Conservation (phyloP, 1,140 invertebrate species). For the Harlomillsia oculata region DNA sequence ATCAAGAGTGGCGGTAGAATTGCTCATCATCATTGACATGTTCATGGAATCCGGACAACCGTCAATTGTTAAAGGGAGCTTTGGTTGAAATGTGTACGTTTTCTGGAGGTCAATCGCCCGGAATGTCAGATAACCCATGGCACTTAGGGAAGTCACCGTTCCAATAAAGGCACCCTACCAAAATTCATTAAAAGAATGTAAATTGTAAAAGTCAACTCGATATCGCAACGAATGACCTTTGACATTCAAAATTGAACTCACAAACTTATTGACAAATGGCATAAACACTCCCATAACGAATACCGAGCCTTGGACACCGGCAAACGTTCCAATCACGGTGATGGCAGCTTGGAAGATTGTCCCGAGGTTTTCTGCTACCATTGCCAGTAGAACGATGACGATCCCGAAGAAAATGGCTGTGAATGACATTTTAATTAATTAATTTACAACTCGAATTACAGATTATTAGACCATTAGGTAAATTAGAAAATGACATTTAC, state of each 20-base stretch:
- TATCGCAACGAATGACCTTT: no score
- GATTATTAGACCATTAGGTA: neutral
- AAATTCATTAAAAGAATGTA: no score
- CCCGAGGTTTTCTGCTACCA: conserved; percentile 24
- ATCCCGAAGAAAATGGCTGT: conserved; percentile 24
- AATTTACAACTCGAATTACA: conserved; percentile 38
- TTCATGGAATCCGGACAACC: conserved; percentile 10
- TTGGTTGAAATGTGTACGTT: neutral
- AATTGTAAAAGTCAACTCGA: no score
- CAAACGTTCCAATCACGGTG: conserved; percentile 18
- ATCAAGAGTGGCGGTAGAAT: neutral
- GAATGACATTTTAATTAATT: conserved; percentile 19
- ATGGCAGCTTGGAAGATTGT: conserved; percentile 26
- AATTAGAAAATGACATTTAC: no score
- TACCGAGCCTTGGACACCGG: conserved; percentile 21
- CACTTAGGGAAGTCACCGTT: neutral
- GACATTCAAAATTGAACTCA: neutral
- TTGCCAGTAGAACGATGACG: conserved; percentile 28
- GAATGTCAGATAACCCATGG: neutral
- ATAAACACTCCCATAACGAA: conserved; percentile 28
- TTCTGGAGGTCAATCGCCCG: conserved; percentile 11
- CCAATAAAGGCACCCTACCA: conserved; percentile 18
- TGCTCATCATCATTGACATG: neutral
- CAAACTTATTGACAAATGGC: conserved; percentile 22
- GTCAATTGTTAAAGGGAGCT: conserved; percentile 7